Evolutionary conservation across 2,113 vertebrate species (phyloP).

Genomic region (Pterocles orientalis): DNA sequence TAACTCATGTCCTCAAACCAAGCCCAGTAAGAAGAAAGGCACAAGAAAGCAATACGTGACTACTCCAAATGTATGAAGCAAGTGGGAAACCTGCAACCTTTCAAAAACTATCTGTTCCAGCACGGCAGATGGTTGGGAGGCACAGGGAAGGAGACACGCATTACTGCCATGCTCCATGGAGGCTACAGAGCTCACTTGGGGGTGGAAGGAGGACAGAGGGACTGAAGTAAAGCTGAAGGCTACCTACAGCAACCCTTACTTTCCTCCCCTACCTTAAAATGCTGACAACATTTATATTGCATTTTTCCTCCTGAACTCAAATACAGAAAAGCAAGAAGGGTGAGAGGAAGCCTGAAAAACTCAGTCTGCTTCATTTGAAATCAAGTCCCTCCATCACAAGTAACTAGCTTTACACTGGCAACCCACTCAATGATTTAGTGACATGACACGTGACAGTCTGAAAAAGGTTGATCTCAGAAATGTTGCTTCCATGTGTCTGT

Average conservation of each 20-base stretch:
- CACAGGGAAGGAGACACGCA: not conserved
- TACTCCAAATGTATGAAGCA: not conserved
- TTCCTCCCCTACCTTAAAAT: not conserved
- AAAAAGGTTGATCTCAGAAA: not conserved
- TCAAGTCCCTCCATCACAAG: not conserved
- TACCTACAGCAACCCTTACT: not conserved
- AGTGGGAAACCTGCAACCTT: not conserved
- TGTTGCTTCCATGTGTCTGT: not conserved
- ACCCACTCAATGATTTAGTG: not conserved
- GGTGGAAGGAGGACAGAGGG: not conserved
- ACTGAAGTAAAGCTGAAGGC: not conserved
- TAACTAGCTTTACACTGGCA: not conserved
- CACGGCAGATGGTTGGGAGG: constrained; percentile 17
- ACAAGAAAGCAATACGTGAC: not conserved
- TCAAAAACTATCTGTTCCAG: not conserved
- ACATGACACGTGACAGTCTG: not conserved
- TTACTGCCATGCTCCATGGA: not conserved
- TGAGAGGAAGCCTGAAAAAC: not conserved
- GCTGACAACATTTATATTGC: not conserved
- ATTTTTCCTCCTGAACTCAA: not conserved
- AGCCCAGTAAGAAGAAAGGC: not conserved
- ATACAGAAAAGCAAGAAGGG: not conserved
- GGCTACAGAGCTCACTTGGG: not conserved
- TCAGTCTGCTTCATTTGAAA: not conserved
- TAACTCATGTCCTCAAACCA: not conserved